Percentiles rank a stretch among this genome's conserved stretches.
Evolutionary conservation across 2,888 invertebrate species (phyloP).

Genomic region (Pterostichus madidus): DNA sequence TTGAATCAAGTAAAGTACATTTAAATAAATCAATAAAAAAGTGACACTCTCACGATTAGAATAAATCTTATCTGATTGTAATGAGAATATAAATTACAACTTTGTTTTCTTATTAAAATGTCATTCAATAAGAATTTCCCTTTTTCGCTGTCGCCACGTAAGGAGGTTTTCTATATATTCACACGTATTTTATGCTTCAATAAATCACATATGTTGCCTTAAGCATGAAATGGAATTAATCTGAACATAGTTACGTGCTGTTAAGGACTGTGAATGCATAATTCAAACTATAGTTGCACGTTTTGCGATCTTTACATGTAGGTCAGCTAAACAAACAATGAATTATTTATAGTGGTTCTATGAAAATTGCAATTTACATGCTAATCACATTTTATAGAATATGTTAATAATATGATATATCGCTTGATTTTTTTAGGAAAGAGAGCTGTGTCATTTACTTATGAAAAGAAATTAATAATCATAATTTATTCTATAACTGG

Average conservation of each 20-base stretch:
- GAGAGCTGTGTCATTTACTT: no score
- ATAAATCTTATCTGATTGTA: constrained; percentile 44
- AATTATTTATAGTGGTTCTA: constrained; percentile 27
- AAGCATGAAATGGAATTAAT: constrained; percentile 6
- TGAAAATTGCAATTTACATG: constrained; percentile 27
- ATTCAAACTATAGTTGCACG: not conserved
- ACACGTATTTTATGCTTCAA: not conserved
- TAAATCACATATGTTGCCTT: constrained; percentile 2
- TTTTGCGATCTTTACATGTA: constrained; percentile 14
- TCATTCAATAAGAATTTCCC: constrained; percentile 49
- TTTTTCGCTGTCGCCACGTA: constrained; percentile 27
- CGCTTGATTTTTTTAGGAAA: not conserved
- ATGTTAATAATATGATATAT: not conserved
- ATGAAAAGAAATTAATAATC: not conserved
- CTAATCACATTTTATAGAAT: constrained; percentile 10
- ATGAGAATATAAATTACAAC: constrained; percentile 46
- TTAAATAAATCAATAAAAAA: constrained; percentile 27
- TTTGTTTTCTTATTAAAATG: constrained; percentile 55
- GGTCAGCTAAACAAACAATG: constrained; percentile 34
- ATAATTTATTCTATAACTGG: not conserved
- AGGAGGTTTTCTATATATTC: constrained; percentile 1
- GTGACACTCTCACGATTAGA: constrained; percentile 29
- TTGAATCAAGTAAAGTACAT: constrained; percentile 15
- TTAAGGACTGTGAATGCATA: not conserved
- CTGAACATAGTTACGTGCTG: not conserved